A percentile compares a stretch with the other conserved stretches of the same genome.
phyloP scores from a whole-genome alignment of 2,888 invertebrate species.

The Dolichomitus sp. region DNA sequence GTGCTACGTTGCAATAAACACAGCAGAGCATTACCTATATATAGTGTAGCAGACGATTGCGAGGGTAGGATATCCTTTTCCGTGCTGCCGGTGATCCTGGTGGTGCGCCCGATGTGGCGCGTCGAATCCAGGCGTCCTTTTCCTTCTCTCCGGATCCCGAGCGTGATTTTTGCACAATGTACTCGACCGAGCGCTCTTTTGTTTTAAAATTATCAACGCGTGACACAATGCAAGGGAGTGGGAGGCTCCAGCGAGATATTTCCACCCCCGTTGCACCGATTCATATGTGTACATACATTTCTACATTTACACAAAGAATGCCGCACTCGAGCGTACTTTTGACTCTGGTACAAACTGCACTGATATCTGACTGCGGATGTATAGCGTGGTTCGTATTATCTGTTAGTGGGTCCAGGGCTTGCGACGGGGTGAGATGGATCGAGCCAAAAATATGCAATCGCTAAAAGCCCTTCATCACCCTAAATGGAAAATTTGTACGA shows the following conservation, averaged over 20 bases:
- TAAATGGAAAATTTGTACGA: too few relatives aligned
- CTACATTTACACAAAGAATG: conserved; percentile 60
- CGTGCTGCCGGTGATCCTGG: conserved; percentile 48
- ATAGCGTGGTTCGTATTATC: conserved; percentile 24
- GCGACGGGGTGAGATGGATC: not conserved
- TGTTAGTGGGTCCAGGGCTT: not conserved
- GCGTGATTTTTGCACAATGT: conserved; percentile 83
- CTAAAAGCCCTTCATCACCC: not conserved
- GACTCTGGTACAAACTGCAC: conserved; percentile 37
- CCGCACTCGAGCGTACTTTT: conserved; percentile 58
- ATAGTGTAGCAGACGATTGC: conserved; percentile 28
- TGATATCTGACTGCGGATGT: conserved; percentile 36
- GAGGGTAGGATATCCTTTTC: conserved; percentile 60
- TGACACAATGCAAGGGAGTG: conserved; percentile 78
- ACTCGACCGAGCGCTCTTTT: conserved; percentile 77
- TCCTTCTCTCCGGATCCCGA: conserved; percentile 22
- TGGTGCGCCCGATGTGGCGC: conserved; percentile 27
- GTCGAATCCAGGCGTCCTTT: conserved; percentile 48
- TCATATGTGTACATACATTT: conserved; percentile 8
- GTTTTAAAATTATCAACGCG: conserved; percentile 85
- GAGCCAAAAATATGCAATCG: not conserved
- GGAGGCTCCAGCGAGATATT: conserved; percentile 59
- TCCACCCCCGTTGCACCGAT: conserved; percentile 52
- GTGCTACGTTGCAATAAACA: conserved; percentile 12
- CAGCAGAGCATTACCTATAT: not conserved